A percentile compares a stretch with the other conserved stretches of the same genome.
Conservation (phyloP, 2,113 vertebrate genomes). For the Nerophis ophidion region DNA sequence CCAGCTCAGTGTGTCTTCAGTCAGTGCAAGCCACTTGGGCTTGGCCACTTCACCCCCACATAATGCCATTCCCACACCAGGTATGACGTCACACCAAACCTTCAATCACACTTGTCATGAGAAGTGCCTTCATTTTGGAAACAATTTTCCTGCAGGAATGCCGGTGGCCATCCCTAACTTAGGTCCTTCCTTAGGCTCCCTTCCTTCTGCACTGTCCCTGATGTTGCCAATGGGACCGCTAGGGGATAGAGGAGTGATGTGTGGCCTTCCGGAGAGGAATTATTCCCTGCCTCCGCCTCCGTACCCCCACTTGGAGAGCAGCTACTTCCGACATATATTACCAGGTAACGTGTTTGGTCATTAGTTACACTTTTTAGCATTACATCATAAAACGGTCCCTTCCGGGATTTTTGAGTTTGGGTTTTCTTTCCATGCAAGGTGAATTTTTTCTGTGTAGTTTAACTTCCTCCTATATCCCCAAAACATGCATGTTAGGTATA, state of each 20-base stretch:
- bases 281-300: slow-evolving; percentile 94
- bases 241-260: slow-evolving; percentile 96
- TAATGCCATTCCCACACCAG: slow-evolving; percentile 83
- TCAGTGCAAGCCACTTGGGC: slow-evolving; percentile 87
- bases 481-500: neutral
- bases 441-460: neutral
- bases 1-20: slow-evolving; percentile 87
- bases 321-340: slow-evolving; percentile 96
- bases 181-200: slow-evolving; percentile 87
- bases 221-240: slow-evolving; percentile 97
- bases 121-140: neutral
- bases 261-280: slow-evolving; percentile 93
- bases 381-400: too few species aligned
- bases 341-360: slow-evolving; percentile 71
- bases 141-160: slow-evolving; percentile 73
- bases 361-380: too few species aligned
- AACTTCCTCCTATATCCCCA: neutral
- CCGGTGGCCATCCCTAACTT: slow-evolving; percentile 95
- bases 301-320: slow-evolving; percentile 96
- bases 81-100: slow-evolving; percentile 56
- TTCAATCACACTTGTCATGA: neutral
- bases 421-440: neutral
- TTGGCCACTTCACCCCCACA: slow-evolving; percentile 89
- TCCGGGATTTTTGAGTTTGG: too few species aligned
- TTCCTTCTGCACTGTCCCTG: slow-evolving; percentile 92